Conservation (phyloP, 2,797 vertebrate genomes). For the Paguma larvata region DNA sequence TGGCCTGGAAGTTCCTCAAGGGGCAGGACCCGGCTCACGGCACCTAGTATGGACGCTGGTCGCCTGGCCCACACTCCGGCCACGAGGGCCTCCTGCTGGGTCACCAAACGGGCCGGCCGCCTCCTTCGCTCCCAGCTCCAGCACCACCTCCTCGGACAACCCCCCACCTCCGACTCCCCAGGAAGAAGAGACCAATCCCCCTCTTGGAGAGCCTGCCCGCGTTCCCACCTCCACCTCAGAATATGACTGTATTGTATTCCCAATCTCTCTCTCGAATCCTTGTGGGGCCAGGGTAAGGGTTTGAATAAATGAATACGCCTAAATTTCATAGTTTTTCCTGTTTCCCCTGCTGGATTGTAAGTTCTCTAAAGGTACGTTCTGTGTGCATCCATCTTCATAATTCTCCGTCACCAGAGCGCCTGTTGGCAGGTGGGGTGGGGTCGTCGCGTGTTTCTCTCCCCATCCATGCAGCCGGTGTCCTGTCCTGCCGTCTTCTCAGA, state of each 20-base stretch:
- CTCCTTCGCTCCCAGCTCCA: neutral
- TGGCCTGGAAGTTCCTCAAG: neutral
- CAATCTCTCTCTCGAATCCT: neutral
- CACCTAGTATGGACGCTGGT: neutral
- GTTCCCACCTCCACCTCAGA: neutral
- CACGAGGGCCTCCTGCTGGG: neutral
- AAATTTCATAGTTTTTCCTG: neutral
- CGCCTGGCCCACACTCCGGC: neutral
- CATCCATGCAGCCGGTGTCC: neutral
- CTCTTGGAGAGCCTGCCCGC: neutral
- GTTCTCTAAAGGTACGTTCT: neutral
- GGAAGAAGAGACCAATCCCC: neutral
- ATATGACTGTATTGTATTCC: neutral
- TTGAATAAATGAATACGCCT: neutral
- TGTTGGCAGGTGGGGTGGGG: no score
- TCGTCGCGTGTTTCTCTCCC: neutral
- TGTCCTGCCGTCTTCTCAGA: neutral
- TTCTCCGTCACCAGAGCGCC: neutral
- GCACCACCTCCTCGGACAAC: neutral
- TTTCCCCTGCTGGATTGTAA: slow-evolving; percentile 1
- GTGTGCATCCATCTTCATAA: neutral
- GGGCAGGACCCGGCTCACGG: neutral
- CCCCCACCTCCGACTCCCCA: neutral
- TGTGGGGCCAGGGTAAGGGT: neutral
- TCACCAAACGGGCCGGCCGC: neutral